A percentile compares a stretch with the other conserved stretches of the same genome.
Conservation (phyloP, 2,888 invertebrate species). For the Heterodera filipjevi region DNA sequence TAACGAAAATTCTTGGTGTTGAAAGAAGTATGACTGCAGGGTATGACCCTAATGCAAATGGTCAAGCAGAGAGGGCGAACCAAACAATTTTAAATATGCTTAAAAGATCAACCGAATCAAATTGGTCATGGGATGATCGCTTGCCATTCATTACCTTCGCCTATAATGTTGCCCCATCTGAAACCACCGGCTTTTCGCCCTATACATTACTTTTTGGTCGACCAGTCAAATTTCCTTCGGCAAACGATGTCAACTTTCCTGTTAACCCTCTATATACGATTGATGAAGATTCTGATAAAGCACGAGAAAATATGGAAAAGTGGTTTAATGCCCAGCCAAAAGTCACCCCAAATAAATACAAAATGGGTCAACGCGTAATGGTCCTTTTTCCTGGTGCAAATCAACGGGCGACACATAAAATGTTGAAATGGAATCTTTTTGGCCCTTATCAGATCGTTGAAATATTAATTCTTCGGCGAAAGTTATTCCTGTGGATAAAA, state of each 20-base stretch:
- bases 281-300: constrained; percentile 24
- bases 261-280: constrained; percentile 15
- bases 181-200: constrained; percentile 17
- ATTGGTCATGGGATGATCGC: constrained; percentile 14
- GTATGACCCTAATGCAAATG: constrained; percentile 28
- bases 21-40: constrained; percentile 12
- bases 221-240: neutral
- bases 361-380: constrained; percentile 28
- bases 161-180: neutral
- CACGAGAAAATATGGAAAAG: constrained; percentile 13
- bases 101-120: constrained; percentile 7
- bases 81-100: constrained; percentile 14
- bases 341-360: constrained; percentile 14
- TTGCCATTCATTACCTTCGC: constrained; percentile 2
- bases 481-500: constrained; percentile 27
- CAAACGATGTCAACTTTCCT: neutral
- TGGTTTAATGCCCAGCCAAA: constrained; percentile 15
- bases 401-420: constrained; percentile 23
- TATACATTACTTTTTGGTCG: neutral
- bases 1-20: neutral
- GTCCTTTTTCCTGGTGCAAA: constrained; percentile 17
- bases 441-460: constrained; percentile 23
- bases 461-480: constrained; percentile 18
- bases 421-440: constrained; percentile 26
- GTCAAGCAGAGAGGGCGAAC: neutral